phyloP scores from a whole-genome alignment of 2,113 vertebrate genomes.

The Poecile atricapillus region DNA sequence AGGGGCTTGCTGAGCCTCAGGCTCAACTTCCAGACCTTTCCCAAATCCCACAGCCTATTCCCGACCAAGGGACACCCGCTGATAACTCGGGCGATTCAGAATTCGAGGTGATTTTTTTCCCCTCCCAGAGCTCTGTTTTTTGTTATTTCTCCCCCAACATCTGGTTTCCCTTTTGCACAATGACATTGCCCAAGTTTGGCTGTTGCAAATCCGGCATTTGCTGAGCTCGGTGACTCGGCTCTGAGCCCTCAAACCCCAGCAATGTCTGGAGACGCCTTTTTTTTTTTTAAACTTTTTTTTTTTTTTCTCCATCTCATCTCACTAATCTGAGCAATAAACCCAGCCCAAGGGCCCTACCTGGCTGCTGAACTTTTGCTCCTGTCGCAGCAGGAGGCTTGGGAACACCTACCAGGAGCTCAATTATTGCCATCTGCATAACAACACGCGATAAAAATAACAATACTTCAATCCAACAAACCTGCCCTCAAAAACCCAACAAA shows the following conservation, averaged over 20 bases:
- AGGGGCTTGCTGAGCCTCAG: not conserved
- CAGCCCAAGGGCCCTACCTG: conserved; percentile 6
- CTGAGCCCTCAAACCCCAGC: not conserved
- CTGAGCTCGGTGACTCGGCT: not conserved
- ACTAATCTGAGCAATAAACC: not conserved
- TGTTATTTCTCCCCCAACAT: not conserved
- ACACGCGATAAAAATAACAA: not conserved
- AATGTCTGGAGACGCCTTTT: not conserved
- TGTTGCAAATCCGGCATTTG: not conserved
- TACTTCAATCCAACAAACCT: not conserved
- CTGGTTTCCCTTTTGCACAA: conserved; percentile 24
- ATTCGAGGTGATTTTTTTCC: not conserved
- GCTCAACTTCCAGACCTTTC: not conserved
- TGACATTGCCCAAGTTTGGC: conserved; percentile 30
- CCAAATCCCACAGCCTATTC: not conserved
- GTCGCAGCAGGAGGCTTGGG: not conserved
- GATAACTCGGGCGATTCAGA: not conserved
- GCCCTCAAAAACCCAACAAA: not conserved
- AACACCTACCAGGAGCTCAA: not conserved
- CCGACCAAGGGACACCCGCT: accelerated
- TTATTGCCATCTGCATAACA: not conserved
- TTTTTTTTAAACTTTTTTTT: not conserved
- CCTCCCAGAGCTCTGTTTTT: not conserved
- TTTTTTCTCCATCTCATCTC: not conserved
- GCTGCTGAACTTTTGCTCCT: conserved; percentile 4